A percentile compares a stretch with the other conserved stretches of the same genome.
phyloP scores from a whole-genome alignment of 2,888 invertebrate species.

The Leistus spinibarbis region DNA sequence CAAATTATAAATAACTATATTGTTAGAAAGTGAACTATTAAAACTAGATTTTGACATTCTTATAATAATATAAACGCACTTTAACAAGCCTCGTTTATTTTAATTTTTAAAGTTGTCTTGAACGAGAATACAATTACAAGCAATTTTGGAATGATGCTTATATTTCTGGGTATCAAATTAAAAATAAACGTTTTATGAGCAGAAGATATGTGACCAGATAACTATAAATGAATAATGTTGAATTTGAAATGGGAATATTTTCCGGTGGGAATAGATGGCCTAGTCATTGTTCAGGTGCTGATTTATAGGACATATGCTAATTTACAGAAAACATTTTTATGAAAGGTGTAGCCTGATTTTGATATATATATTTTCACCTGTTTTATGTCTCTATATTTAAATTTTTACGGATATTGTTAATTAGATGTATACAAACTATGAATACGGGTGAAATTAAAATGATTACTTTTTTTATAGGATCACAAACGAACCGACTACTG shows the following conservation, averaged over 20 bases:
- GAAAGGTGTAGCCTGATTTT: neutral
- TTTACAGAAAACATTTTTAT: neutral
- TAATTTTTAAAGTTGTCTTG: neutral
- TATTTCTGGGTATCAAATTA: neutral
- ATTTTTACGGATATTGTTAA: neutral
- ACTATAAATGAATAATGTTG: neutral
- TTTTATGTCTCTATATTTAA: neutral
- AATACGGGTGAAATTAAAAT: neutral
- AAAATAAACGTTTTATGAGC: neutral
- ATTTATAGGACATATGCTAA: neutral
- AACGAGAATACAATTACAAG: neutral
- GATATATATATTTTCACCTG: neutral
- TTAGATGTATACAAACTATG: neutral
- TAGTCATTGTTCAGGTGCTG: neutral
- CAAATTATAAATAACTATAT: neutral
- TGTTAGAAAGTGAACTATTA: neutral
- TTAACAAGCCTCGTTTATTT: neutral
- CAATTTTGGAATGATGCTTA: neutral
- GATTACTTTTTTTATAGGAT: no score
- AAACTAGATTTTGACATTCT: neutral
- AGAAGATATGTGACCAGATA: neutral
- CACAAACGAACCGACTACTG: no score
- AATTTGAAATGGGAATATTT: neutral
- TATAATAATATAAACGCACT: no score
- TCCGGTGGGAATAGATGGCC: neutral